These are phyloP conservation scores for Drosophila willistoni DNA, from an alignment of 1,140 invertebrate genomes.

Conservation along the genomic window DNA sequence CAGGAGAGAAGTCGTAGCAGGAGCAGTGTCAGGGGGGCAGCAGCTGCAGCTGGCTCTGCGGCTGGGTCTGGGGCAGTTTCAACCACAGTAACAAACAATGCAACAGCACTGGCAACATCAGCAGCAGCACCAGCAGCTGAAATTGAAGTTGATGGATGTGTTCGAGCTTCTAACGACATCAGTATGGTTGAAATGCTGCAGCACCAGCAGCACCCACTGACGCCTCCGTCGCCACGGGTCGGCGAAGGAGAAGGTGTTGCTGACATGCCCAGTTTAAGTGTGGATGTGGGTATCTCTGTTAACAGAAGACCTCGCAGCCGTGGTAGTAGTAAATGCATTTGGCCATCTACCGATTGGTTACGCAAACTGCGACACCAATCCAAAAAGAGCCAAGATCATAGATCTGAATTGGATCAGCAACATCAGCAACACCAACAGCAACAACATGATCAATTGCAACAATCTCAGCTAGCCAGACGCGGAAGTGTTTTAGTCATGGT, in stretches of 20 bases:
- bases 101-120: conserved; percentile 32
- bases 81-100: conserved; percentile 34
- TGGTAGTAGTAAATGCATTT: conserved; percentile 66
- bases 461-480: conserved; percentile 26
- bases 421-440: conserved; percentile 24
- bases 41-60: background rate
- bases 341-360: conserved; percentile 65
- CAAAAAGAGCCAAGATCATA: background rate
- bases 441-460: background rate
- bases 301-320: conserved; percentile 47
- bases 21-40: conserved; percentile 8
- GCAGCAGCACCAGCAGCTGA: conserved; percentile 21
- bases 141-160: conserved; percentile 67
- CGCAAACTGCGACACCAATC: conserved; percentile 50
- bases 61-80: conserved; percentile 39
- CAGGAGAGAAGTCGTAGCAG: conserved; percentile 64
- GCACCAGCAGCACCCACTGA: conserved; percentile 15
- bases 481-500: conserved; percentile 69
- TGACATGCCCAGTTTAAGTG: background rate
- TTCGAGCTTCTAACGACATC: conserved; percentile 61
- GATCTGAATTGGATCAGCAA: conserved; percentile 21
- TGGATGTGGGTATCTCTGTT: background rate
- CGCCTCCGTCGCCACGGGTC: conserved; percentile 11
- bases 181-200: conserved; percentile 65
- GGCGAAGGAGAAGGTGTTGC: background rate